These are phyloP conservation scores for Asarcornis scutulata DNA, from an alignment of 2,113 vertebrate genomes.

Conservation along the genomic window DNA sequence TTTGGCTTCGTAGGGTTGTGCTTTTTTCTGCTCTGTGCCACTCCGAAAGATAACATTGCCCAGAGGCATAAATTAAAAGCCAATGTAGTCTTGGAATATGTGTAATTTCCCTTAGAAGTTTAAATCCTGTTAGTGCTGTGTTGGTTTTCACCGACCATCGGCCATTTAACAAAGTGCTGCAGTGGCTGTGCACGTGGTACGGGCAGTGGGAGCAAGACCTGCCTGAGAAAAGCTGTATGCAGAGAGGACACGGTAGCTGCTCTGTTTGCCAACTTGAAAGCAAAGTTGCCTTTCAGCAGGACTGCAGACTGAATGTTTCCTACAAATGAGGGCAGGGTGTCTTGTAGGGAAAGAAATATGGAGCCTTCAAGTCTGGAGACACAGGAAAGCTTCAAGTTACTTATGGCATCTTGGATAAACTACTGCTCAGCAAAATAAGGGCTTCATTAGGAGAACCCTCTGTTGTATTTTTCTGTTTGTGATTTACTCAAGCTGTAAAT, in stretches of 20 bases:
- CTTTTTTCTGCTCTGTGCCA: not conserved
- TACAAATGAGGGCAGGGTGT: not conserved
- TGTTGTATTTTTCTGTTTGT: not conserved
- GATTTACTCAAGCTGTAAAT: not conserved
- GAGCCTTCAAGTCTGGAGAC: not conserved
- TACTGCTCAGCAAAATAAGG: not conserved
- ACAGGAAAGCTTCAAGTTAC: not conserved
- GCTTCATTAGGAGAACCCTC: not conserved
- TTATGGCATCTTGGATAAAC: not conserved
- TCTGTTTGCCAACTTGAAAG: not conserved
- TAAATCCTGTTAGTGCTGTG: not conserved
- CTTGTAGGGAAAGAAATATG: not conserved
- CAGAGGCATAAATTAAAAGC: not conserved
- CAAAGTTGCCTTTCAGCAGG: not conserved
- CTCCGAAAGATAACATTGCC: not conserved
- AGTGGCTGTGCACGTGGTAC: not conserved
- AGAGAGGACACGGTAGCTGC: not conserved
- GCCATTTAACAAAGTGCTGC: not conserved
- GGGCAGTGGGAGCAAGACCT: not conserved
- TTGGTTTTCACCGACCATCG: not conserved
- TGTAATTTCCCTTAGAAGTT: not conserved
- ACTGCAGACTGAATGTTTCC: not conserved
- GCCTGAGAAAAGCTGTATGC: not conserved
- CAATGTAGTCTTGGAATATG: not conserved
- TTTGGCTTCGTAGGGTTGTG: not conserved